Evolutionary conservation across 2,888 invertebrate genomes (phyloP).

Genomic region (Mimachlamys varia): DNA sequence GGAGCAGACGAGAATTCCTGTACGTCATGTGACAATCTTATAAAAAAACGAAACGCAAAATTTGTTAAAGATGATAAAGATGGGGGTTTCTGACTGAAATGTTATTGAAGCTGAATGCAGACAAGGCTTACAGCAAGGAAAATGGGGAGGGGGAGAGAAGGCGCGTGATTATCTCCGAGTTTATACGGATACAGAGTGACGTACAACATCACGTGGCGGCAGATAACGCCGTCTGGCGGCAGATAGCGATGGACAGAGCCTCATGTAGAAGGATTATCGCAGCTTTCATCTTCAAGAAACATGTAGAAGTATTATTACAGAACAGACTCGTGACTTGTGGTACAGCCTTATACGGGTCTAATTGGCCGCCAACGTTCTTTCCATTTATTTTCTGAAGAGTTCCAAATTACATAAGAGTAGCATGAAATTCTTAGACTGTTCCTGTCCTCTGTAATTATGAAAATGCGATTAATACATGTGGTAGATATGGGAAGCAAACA

Average conservation of each 20-base stretch:
- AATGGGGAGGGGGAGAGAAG: not conserved
- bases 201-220: not conserved
- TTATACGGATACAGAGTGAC: not conserved
- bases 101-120: not conserved
- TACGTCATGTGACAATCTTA: not conserved
- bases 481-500: too few species aligned
- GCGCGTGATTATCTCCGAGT: not conserved
- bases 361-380: conserved; percentile 14
- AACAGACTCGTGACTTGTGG: not conserved
- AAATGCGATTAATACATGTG: too few species aligned
- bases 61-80: not conserved
- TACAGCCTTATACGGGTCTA: conserved; percentile 1
- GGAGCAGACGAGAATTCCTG: not conserved
- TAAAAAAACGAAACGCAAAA: not conserved
- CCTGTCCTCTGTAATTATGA: not conserved
- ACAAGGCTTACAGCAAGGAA: not conserved
- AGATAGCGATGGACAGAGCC: not conserved
- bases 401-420: not conserved
- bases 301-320: not conserved
- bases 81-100: not conserved
- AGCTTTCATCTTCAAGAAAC: conserved; percentile 20
- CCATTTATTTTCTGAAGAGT: not conserved
- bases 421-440: not conserved
- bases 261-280: not conserved
- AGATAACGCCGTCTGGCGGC: conserved; percentile 36